Percentiles rank a stretch among this genome's conserved stretches.
These are phyloP conservation scores for Cyclina sinensis DNA, from an alignment of 1,140 invertebrate genomes.

Conservation along the genomic window DNA sequence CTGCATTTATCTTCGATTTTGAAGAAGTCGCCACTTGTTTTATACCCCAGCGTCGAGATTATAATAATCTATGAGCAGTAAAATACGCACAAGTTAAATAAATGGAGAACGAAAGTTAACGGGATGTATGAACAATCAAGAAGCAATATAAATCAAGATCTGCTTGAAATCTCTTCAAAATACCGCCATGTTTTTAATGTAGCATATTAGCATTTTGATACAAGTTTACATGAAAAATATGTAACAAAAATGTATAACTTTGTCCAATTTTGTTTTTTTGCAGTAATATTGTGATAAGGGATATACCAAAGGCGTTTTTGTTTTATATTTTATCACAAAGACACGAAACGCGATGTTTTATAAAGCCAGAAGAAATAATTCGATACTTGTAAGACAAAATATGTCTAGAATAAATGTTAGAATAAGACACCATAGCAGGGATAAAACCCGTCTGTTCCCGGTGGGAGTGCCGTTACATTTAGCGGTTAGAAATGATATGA, in stretches of 20 bases:
- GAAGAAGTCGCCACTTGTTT: background rate
- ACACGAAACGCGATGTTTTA: no score
- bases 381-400: no score
- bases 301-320: no score
- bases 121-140: background rate
- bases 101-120: background rate
- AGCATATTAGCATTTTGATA: no score
- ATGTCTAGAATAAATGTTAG: background rate
- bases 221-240: background rate
- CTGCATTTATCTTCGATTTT: background rate
- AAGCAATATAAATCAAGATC: background rate
- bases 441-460: background rate
- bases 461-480: background rate
- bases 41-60: background rate
- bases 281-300: background rate
- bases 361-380: background rate
- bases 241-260: background rate
- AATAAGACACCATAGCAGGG: background rate
- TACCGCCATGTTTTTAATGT: background rate
- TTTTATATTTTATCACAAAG: no score
- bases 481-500: background rate
- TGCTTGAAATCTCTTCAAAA: background rate
- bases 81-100: background rate
- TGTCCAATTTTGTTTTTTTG: background rate
- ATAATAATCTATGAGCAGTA: background rate